A percentile compares a stretch with the other conserved stretches of the same genome.
phyloP scores from a whole-genome alignment of 2,113 vertebrate genomes.

The Etia nguti region DNA sequence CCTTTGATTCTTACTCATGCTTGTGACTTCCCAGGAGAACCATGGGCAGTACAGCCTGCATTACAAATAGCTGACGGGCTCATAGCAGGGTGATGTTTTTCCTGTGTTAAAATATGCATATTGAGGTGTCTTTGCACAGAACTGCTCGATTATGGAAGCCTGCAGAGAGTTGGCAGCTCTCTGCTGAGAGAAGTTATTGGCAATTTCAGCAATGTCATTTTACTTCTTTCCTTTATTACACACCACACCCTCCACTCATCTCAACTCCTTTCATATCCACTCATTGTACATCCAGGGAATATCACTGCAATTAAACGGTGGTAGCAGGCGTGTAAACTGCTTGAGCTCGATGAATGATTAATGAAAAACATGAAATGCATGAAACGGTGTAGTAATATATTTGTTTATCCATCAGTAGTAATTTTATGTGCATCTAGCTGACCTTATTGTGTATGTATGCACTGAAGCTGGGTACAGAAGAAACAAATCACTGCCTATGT shows the following conservation, averaged over 20 bases:
- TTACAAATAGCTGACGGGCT: conserved; percentile 25
- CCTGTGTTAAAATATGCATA: not conserved
- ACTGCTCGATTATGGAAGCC: not conserved
- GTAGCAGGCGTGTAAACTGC: not conserved
- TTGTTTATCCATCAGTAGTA: not conserved
- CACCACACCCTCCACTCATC: not conserved
- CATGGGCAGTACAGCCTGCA: not conserved
- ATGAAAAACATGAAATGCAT: not conserved
- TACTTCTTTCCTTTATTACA: not conserved
- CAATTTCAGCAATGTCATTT: not conserved
- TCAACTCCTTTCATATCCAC: not conserved
- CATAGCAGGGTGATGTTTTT: not conserved
- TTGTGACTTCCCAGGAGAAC: not conserved
- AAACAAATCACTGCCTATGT: not conserved
- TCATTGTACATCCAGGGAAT: not conserved
- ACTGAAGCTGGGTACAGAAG: not conserved
- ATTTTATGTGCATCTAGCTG: not conserved
- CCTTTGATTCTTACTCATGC: not conserved
- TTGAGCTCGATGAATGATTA: not conserved
- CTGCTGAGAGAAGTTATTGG: not conserved
- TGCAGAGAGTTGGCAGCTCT: not conserved
- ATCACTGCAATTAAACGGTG: not conserved
- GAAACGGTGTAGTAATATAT: not conserved
- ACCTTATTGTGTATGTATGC: not conserved
- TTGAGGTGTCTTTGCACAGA: not conserved